These are phyloP conservation scores for Sebastes minor DNA, from an alignment of 2,797 vertebrate genomes.

Conservation along the genomic window DNA sequence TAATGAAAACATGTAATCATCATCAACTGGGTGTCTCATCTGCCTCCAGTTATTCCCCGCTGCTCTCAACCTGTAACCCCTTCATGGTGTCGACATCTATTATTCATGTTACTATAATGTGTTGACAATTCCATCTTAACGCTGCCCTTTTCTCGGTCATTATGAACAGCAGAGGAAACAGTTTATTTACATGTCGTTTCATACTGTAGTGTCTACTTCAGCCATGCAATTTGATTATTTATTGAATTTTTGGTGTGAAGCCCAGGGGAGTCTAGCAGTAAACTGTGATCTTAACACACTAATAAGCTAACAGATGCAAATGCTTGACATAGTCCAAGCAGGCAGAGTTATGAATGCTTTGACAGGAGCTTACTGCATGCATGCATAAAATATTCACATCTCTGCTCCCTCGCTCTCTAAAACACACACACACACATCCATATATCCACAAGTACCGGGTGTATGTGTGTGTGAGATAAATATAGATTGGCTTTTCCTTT, in stretches of 20 bases:
- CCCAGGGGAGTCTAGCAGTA: neutral
- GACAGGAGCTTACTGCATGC: slow-evolving; percentile 17
- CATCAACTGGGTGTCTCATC: slow-evolving; percentile 43
- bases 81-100: slow-evolving; percentile 6
- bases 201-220: neutral
- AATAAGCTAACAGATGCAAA: slow-evolving; percentile 20
- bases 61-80: slow-evolving; percentile 34
- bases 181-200: neutral
- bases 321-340: slow-evolving; percentile 14
- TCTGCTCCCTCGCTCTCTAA: slow-evolving; percentile 4
- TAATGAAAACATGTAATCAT: slow-evolving; percentile 72
- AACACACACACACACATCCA: neutral
- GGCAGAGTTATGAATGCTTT: neutral
- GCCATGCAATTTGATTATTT: neutral
- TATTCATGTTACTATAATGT: slow-evolving; percentile 7
- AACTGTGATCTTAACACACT: neutral
- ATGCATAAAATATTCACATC: slow-evolving; percentile 44
- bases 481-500: slow-evolving; percentile 53
- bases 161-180: neutral
- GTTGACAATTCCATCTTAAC: neutral
- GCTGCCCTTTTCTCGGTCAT: neutral
- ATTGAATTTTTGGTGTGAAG: neutral
- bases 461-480: slow-evolving; percentile 47
- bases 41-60: slow-evolving; percentile 37
- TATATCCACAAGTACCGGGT: neutral